Base-by-base conservation (phyloP, 2,888 invertebrate species). In the Apeira syringaria region DNA sequence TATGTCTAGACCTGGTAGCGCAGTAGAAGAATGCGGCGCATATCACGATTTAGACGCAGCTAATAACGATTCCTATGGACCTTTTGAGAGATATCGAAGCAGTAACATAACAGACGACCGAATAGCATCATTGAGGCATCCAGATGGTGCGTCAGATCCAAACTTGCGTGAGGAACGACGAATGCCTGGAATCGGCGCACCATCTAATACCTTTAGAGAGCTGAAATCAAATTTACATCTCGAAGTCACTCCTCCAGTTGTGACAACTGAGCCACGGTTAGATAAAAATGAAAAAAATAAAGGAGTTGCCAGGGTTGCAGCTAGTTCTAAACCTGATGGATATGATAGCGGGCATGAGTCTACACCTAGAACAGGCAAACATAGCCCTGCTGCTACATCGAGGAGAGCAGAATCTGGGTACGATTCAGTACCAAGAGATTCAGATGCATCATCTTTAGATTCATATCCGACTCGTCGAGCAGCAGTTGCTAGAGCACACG, bases 71-170 rank as follows among this genome's bases (percentile, higher is more conserved):
- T 68, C 71, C 15, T 90, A 79, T 34, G 89, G 92, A n/a, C 92
- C 95, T 69, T 92, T 92, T 71, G 91, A 95, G 79, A 89, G 94
- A 76, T 91, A 94, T 80, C 68, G 81, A 40, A 81, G 83, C 8
- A 87, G 89, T 47, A 92, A 92, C 38, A 84, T 86, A 40, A 82
- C 89, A 33, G 89, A 90, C 53, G 82, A 88, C 7, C 91, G 93
- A 55, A 92, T 93, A 68, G 95, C 96, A 20, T 94, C 94, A 47
- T 78, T 97, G 36, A 92, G 97, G 52, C 96, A 97, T 85, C 97
- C 97, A 3, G 98, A 98, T 66, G 97, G 97, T 30, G 97, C 98
- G 34, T 98, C 97, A 12, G 97, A 98, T 91, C 97, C 97, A 9
- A 97, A 97, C 86, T 90, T 98, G 62, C 91, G 93, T 41, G 94